Evolutionary conservation across 2,888 invertebrate genomes (phyloP), one percentile per base, ranked within the genome.

Genomic region (Drosophila anomalata): DNA sequence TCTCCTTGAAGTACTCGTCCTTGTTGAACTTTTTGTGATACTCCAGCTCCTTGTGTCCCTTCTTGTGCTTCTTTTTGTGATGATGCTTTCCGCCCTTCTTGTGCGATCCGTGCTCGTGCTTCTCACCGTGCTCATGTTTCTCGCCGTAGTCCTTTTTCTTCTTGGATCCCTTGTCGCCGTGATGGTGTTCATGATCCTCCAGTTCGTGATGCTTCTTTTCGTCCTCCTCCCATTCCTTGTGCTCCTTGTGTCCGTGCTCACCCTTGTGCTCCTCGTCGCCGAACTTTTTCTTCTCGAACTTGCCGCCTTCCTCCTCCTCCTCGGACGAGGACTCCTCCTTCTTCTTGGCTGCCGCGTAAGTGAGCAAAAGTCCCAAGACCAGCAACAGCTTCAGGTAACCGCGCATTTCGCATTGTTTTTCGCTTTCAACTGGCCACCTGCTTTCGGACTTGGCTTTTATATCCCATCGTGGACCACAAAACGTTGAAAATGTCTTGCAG

Each of bases 21-120:
- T 97, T 97, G 91, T 96, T 96, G 41, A 96, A 95, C 88, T 96
- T 96, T 91, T 96, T 95, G 87, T 97, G 97, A 90, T 94, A 96
- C 8, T 96, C 96, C 66, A 96, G 94, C 14, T 96, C 96, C 87
- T 96, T 96, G 73, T 96, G 95, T 1, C 96, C 96, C 87, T 96
- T 96, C 86, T 96, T 96, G 91, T 96, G 96, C 1, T 96, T 96
- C 83, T 96, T 96, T 89, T 96, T 96, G 85, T 96, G 95, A 4
- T 95, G 95, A 89, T 95, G 95, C 87, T 96, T 96, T 1, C 95
- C 95, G 1, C 95, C 96, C 88, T 96, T 96, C 89, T 96, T 95
- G 14, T 95, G 95, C 73, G 96, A 95, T 2, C 95, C 96, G 29
- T 94, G 94, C 72, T 96, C 96, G 87, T 96, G 95, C 86, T 96